These are phyloP conservation scores for Enteromius viviparus DNA, from an alignment of 2,797 vertebrate species.

Conservation along the genomic window DNA sequence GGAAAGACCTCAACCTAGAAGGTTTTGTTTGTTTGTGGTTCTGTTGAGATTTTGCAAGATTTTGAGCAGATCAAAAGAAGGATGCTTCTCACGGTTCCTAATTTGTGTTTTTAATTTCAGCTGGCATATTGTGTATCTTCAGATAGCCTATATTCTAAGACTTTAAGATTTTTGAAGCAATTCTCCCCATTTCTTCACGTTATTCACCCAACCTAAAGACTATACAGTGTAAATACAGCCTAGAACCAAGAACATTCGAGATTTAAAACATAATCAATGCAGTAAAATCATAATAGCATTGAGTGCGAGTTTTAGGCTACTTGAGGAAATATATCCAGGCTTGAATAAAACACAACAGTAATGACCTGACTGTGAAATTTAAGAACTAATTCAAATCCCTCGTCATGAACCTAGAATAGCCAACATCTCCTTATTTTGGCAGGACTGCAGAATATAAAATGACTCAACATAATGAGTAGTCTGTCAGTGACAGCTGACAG, in stretches of 20 bases:
- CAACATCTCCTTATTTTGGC: not conserved
- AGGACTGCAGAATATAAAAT: constrained; percentile 53
- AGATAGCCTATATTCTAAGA: not conserved
- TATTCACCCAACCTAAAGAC: not conserved
- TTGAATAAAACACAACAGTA: not conserved
- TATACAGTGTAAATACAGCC: not conserved
- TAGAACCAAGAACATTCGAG: not conserved
- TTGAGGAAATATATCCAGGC: not conserved
- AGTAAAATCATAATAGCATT: not conserved
- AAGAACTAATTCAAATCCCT: not conserved
- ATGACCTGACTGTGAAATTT: not conserved
- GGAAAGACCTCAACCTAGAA: not conserved
- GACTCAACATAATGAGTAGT: constrained; percentile 54
- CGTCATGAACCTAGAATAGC: constrained; percentile 35
- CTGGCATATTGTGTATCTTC: not conserved
- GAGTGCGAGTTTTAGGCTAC: not conserved
- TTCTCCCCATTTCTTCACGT: not conserved
- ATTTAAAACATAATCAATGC: not conserved
- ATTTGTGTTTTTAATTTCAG: not conserved
- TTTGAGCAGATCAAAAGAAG: not conserved
- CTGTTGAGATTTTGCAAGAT: not conserved
- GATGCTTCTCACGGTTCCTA: not conserved
- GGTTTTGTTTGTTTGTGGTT: not conserved
- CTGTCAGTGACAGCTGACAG: constrained; percentile 53
- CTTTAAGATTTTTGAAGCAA: not conserved